These are phyloP conservation scores for Platyura marginata DNA, from an alignment of 1,140 invertebrate species.

Conservation along the genomic window DNA sequence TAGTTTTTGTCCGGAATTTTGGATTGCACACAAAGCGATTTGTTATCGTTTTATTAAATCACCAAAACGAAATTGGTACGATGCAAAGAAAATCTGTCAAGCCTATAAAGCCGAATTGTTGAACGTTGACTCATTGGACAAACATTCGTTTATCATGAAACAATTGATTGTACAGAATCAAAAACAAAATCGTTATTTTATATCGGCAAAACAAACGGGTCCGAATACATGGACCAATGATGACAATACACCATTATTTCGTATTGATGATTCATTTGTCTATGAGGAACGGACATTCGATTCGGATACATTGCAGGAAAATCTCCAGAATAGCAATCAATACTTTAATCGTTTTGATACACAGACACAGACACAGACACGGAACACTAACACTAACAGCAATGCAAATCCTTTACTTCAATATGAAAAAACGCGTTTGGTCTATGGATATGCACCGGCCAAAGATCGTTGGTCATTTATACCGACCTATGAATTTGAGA, in stretches of 20 bases:
- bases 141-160: conserved; percentile 69
- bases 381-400: conserved; percentile 1
- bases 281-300: conserved; percentile 21
- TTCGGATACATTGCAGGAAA: background rate
- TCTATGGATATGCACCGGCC: conserved; percentile 48
- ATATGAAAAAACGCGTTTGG: conserved; percentile 28
- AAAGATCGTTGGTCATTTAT: conserved; percentile 68
- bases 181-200: conserved; percentile 73
- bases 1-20: conserved; percentile 56
- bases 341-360: background rate
- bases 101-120: conserved; percentile 63
- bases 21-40: conserved; percentile 52
- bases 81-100: conserved; percentile 63
- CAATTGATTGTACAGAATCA: conserved; percentile 64
- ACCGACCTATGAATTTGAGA: conserved; percentile 54
- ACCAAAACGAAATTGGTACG: conserved; percentile 52
- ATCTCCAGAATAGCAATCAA: background rate
- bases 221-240: conserved; percentile 70
- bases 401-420: background rate
- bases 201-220: conserved; percentile 50
- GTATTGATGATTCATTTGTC: conserved; percentile 69
- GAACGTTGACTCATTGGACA: conserved; percentile 60
- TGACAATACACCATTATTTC: conserved; percentile 54
- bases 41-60: conserved; percentile 83
- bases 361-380: background rate